Evolutionary conservation across 2,888 invertebrate species (phyloP).

Genomic region (Nowickia ferox): DNA sequence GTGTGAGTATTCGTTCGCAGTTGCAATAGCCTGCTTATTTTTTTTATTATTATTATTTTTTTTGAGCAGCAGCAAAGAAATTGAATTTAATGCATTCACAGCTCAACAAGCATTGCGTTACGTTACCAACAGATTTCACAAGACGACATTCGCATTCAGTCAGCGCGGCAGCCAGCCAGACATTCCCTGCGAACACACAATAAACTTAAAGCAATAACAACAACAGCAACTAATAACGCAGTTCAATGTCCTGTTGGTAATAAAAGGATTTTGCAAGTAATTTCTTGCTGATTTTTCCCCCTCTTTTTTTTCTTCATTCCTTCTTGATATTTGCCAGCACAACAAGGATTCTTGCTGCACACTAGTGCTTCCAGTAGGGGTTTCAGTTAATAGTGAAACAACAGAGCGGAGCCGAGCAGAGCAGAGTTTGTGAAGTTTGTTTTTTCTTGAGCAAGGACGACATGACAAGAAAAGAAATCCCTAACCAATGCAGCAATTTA

Average conservation of each 20-base stretch:
- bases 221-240: slow-evolving; percentile 47
- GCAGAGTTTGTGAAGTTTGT: slow-evolving; percentile 30
- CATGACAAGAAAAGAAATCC: slow-evolving; percentile 44
- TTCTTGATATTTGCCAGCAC: slow-evolving; percentile 1
- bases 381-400: slow-evolving; percentile 38
- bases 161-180: slow-evolving; percentile 2
- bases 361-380: neutral
- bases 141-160: neutral
- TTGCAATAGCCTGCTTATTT: neutral
- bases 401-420: neutral
- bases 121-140: slow-evolving; percentile 33
- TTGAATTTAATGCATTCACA: slow-evolving; percentile 69
- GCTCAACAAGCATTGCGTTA: slow-evolving; percentile 66
- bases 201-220: slow-evolving; percentile 4
- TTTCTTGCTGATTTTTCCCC: slow-evolving; percentile 28
- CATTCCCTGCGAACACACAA: slow-evolving; percentile 7
- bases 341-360: slow-evolving; percentile 51
- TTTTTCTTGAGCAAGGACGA: slow-evolving; percentile 16
- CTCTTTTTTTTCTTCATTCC: neutral
- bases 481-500: slow-evolving; percentile 59
- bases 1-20: neutral
- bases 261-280: slow-evolving; percentile 67
- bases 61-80: slow-evolving; percentile 53
- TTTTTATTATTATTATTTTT: neutral
- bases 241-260: slow-evolving; percentile 68